Evolutionary conservation across 2,888 invertebrate species (phyloP).

Genomic region (Xanthia togata): DNA sequence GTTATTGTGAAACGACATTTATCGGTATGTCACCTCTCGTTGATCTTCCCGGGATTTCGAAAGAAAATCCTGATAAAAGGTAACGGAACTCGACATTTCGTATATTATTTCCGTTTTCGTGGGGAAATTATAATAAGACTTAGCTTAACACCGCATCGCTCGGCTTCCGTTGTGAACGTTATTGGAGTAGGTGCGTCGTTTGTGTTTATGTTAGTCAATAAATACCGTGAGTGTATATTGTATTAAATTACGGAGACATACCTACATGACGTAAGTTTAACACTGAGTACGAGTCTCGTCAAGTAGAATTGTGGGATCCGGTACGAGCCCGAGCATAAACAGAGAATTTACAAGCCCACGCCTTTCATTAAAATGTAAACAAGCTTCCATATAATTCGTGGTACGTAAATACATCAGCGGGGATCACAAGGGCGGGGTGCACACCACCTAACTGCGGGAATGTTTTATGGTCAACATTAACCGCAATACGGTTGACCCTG

Average conservation of each 20-base stretch:
- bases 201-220: constrained; percentile 41
- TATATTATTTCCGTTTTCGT: constrained; percentile 65
- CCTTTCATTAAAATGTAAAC: constrained; percentile 87
- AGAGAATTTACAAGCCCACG: constrained; percentile 78
- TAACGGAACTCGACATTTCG: constrained; percentile 53
- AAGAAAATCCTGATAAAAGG: constrained; percentile 66
- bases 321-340: constrained; percentile 75
- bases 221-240: constrained; percentile 55
- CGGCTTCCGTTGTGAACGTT: constrained; percentile 40
- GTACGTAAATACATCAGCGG: constrained; percentile 80
- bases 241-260: constrained; percentile 71
- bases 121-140: constrained; percentile 59
- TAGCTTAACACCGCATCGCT: constrained; percentile 20
- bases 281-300: constrained; percentile 62
- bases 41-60: constrained; percentile 60
- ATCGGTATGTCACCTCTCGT: constrained; percentile 60
- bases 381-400: constrained; percentile 82
- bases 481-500: constrained; percentile 77
- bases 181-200: constrained; percentile 28
- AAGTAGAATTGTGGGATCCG: constrained; percentile 69
- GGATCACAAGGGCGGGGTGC: constrained; percentile 70
- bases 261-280: constrained; percentile 68
- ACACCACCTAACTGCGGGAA: constrained; percentile 67
- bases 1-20: constrained; percentile 54
- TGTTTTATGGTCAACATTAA: constrained; percentile 81